Evolutionary conservation across 2,113 vertebrate genomes (phyloP).

Genomic region (Nyctereutes procyonoides): DNA sequence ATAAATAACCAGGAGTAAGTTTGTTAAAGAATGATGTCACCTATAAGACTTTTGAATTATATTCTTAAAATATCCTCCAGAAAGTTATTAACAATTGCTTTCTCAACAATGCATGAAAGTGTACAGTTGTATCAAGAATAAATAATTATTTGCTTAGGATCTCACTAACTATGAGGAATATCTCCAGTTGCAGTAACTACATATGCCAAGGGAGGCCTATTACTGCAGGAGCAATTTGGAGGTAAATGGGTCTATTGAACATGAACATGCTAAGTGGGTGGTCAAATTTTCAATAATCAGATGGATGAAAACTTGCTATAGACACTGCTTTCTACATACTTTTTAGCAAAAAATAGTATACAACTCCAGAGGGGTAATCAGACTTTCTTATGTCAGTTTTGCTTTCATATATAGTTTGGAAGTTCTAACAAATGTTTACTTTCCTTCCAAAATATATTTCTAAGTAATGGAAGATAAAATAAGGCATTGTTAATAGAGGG

Average conservation of each 20-base stretch:
- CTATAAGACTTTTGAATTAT: neutral
- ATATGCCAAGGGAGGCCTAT: neutral
- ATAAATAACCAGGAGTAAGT: neutral
- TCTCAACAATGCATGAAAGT: neutral
- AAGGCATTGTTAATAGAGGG: neutral
- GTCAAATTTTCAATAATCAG: neutral
- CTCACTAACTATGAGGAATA: neutral
- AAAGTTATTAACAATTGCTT: neutral
- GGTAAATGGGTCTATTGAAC: neutral
- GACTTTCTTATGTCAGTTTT: neutral
- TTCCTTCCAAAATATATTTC: neutral
- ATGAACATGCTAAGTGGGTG: neutral
- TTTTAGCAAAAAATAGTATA: neutral
- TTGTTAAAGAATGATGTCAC: neutral
- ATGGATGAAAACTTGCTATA: neutral
- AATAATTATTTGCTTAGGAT: neutral
- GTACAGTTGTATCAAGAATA: neutral
- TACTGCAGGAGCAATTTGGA: neutral
- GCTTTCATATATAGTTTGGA: neutral
- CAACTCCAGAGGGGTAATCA: neutral
- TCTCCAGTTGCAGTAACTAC: neutral
- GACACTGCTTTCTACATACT: neutral
- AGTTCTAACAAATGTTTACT: conserved; percentile 9
- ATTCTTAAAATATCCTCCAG: conserved; percentile 7
- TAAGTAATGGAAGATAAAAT: neutral